phyloP scores from a whole-genome alignment of 2,888 invertebrate species.

The Acrobasis repandana region DNA sequence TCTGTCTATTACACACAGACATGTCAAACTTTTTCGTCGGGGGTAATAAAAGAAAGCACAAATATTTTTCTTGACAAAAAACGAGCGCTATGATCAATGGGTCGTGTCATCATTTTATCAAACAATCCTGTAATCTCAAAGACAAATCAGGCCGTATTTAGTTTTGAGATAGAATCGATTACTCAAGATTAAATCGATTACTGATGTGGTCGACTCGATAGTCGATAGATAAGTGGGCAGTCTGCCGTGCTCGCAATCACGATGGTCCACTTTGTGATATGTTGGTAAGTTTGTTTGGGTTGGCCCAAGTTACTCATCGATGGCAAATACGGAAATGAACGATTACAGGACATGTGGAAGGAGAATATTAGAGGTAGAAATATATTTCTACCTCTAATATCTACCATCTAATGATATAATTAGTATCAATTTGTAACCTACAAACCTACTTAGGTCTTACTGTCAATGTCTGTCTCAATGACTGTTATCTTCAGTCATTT shows the following conservation, averaged over 20 bases:
- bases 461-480: too few species aligned
- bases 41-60: too few species aligned
- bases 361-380: too few species aligned
- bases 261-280: slow-evolving; percentile 19
- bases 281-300: slow-evolving; percentile 1
- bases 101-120: slow-evolving; percentile 2
- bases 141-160: slow-evolving; percentile 6
- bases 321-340: too few species aligned
- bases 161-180: slow-evolving; percentile 19
- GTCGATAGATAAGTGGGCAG: slow-evolving; percentile 21
- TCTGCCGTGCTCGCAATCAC: slow-evolving; percentile 18
- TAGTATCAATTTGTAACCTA: too few species aligned
- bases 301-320: not conserved
- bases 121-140: slow-evolving; percentile 8
- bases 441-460: too few species aligned
- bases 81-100: not conserved
- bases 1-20: too few species aligned
- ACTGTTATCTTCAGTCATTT: too few species aligned
- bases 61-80: not conserved
- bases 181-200: slow-evolving; percentile 18
- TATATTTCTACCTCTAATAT: too few species aligned
- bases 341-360: too few species aligned
- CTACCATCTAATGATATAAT: too few species aligned
- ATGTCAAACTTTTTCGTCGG: too few species aligned
- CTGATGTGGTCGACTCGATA: slow-evolving; percentile 16